Base-by-base conservation (phyloP, 2,888 invertebrate species). In the Nasonia oneida region DNA sequence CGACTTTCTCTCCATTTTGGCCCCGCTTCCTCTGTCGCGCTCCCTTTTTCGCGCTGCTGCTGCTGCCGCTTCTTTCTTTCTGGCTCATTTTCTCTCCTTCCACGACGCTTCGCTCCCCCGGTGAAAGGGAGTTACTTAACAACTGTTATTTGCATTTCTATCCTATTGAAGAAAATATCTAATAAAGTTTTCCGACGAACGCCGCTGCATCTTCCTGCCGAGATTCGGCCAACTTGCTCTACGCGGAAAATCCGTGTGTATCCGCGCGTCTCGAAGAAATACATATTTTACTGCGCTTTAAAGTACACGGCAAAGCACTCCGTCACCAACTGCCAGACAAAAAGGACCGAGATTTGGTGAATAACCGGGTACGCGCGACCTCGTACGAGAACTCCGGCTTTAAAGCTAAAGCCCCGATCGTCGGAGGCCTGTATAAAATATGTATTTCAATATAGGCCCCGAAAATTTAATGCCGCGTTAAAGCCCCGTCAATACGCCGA, bases 91-190 rank as follows among this genome's bases (percentile, higher is more conserved):
- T 86, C 79, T 74, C 67, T 84, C 75, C 76, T 76, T 67, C 87
- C 82, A 75, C 67, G 42, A 82, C 86, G 86, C 87, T 76, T 85
- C 87, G 83, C 86, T 87, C 85, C 84, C 89, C 87, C 89, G 78
- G 87, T 86, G 84, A 82, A 88, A 89, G 89, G 88, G 90, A 90
- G 88, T 90, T 90, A 91, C 90, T 91, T 89, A 91, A 90, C 91
- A 91, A 91, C 90, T 90, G 90, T 91, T 92, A 92, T 91, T 91
- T 92, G 91, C 91, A 92, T 92, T 92, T 91, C 90, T 90, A 90
- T 91, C 90, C 90, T 90, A 91, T 92, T 91, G 91, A 91, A 90
- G 90, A 89, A 91, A 91, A 91, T 91, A 91, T 91, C 90, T 90
- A 91, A 91, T 91, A 91, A 92, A 92, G 90, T 90, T 90, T 87